Base-by-base conservation (phyloP, 2,797 vertebrate genomes). In the Champsocephalus gunnari region DNA sequence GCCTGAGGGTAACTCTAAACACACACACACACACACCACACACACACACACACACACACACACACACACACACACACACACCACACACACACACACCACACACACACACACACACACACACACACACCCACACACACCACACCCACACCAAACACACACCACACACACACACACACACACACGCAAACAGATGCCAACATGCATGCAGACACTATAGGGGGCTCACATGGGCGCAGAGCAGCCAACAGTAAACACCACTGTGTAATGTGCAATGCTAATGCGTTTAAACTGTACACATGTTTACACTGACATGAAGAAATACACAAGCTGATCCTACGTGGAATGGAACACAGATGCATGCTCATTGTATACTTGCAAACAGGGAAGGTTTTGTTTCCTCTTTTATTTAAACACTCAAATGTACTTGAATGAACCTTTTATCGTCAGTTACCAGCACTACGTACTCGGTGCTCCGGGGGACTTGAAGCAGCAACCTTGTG, bases 1-100 rank as follows among this genome's bases (percentile, higher is more conserved):
- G 86, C 79, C 87, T 66, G 66, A 45, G 87, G 91, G 77, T 82
- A 87, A 87, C 83, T 82, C 66, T 61, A 74, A 77, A n/a, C n/a
- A n/a, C 59, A 79, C 62, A 66, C 24, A 62, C 43, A 43, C 69
- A 21, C 21, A 21, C n/a, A 2, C 2, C 21, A 21, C 21, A 21
- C 21, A 21, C 2, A 0, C 21, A 56, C 73, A 77, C 75, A 74
- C 58, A 82, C 19, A 24, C 60, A 87, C 67, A 79, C 34, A 8
- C 34, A 38, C 62, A 66, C 16, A 66, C 49, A 49, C 69, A 60
- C 73, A 75, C 74, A 80, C 17, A 32, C 57, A 87, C 67, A 28
- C 60, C 67, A 79, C 67, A 55, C 67, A 79, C 34, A 38, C 34
- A 38, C 62, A 70, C 24, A 69, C 49, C 72, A 79, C 62, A 66